Evolutionary conservation across 2,113 vertebrate genomes (phyloP), one percentile per base, ranked within the genome.

Genomic region (Vidua macroura): DNA sequence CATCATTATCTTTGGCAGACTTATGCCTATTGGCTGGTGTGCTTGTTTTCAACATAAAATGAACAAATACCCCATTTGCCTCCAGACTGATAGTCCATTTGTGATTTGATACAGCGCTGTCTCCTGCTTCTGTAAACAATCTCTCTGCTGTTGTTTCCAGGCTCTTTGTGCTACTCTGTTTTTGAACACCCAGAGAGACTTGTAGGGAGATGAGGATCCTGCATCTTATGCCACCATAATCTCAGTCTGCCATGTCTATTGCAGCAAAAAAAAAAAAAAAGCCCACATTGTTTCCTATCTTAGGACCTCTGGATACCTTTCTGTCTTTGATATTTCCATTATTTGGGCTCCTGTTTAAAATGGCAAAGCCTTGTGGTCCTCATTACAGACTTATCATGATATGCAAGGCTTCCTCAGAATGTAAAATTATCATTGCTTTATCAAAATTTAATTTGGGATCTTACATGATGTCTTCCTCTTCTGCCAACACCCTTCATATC

Each of bases 201-300:
- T 27, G 18, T 6, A 77, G 64, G 22, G 44, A 73, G 14, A 51
- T n/a, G 39, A 58, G 11, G 24, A 19, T 74, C 5, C 60, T 64
- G 25, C 15, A 43, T n/a, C 33, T n/a, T 56, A 8, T 77, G 33
- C 16, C 33, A 60, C 19, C 9, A n/a, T 21, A 43, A 46, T 20
- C 25, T 84, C 49, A 27, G 7, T 69, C 51, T 81, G 30, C 17
- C 16, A 0, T 46, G 19, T 35, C 23, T 74, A 13, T 18, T 55
- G 44, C 20, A 69, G 25, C 9, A 55, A 5, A 64, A 23, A 9
- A 28, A 15, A 13, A 39, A 39, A 39, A 39, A 39, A 39, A 17
- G 2, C 15, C 30, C 1, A 8, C 2, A 11, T 7, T 73, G 0
- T 59, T 84, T 51, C 25, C 39, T 73, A 11, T 25, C 8, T 62